Percentiles rank a stretch among this genome's conserved stretches.
phyloP scores from a whole-genome alignment of 2,797 vertebrate genomes.

The Pseudotriccus pelzelni region DNA sequence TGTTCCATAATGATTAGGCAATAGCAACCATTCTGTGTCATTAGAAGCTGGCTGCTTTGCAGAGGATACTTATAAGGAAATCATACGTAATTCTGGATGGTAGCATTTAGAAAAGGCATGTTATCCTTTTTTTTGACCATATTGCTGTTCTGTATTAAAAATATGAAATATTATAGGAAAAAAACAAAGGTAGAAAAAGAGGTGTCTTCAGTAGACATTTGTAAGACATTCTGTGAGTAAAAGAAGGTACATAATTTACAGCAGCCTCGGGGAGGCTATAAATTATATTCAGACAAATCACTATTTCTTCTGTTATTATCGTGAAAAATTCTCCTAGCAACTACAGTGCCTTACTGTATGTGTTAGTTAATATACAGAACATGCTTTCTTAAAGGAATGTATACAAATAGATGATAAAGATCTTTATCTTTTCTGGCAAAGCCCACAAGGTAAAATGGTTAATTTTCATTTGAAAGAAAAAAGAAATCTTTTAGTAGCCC shows the following conservation, averaged over 20 bases:
- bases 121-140: not conserved
- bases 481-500: not conserved
- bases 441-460: not conserved
- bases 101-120: not conserved
- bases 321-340: constrained; percentile 38
- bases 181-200: not conserved
- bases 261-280: constrained; percentile 22
- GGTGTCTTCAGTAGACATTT: not conserved
- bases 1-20: not conserved
- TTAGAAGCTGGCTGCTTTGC: not conserved
- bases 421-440: not conserved
- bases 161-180: not conserved
- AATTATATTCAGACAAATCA: constrained; percentile 52
- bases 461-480: not conserved
- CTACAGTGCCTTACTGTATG: not conserved
- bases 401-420: not conserved
- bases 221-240: constrained; percentile 19
- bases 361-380: constrained; percentile 3
- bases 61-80: not conserved
- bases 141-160: not conserved
- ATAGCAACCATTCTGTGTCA: rapidly evolving
- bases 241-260: constrained; percentile 40
- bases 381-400: not conserved
- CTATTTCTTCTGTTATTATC: constrained; percentile 33
- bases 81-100: not conserved